phyloP scores from a whole-genome alignment of 2,113 vertebrate genomes.

The Ammodramus savannarum region DNA sequence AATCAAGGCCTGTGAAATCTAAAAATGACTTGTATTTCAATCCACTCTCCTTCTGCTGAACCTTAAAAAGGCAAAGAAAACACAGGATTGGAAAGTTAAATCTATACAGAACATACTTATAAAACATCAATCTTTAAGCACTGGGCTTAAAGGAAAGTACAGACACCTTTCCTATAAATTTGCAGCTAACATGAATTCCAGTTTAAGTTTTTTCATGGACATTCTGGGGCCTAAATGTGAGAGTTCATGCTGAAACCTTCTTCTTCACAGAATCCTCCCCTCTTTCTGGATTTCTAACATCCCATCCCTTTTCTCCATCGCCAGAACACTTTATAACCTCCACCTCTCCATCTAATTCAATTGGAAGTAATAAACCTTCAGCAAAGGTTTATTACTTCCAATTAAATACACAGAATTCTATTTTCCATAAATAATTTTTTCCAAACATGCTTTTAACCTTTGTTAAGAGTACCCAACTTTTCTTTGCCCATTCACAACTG shows the following conservation, averaged over 20 bases:
- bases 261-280: neutral
- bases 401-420: neutral
- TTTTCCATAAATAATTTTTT: neutral
- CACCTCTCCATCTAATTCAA: neutral
- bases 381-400: neutral
- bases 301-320: neutral
- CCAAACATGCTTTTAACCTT: neutral
- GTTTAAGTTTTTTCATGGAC: neutral
- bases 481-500: neutral
- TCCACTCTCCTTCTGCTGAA: slow-evolving; percentile 83
- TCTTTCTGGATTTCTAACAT: neutral
- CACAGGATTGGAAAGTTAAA: neutral
- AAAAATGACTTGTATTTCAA: slow-evolving; percentile 89
- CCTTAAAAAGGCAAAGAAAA: slow-evolving; percentile 63
- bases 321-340: neutral
- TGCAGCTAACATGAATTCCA: neutral
- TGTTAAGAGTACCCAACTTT: neutral
- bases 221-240: neutral
- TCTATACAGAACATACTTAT: neutral
- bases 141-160: neutral
- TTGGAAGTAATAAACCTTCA: neutral
- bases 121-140: neutral
- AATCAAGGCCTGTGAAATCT: slow-evolving; percentile 86
- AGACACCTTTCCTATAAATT: neutral
- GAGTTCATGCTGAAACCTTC: neutral